Conservation (phyloP, 1,140 invertebrate genomes). For the Gryon sp. region DNA sequence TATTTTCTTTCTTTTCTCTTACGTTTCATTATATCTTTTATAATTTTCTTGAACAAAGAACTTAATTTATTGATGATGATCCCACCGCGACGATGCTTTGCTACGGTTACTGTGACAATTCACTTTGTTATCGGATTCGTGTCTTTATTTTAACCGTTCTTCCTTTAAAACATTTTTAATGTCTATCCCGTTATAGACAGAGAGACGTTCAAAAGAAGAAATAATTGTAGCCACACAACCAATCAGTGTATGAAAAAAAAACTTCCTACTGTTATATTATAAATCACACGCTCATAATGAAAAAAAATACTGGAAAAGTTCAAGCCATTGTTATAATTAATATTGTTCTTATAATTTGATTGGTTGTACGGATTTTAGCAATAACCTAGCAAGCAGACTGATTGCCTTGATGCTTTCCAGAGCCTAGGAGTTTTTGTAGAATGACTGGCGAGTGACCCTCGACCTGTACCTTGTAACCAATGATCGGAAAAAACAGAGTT, state of each 20-base stretch:
- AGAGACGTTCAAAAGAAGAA: constrained; percentile 37
- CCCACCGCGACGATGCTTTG: constrained; percentile 48
- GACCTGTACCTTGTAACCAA: constrained; percentile 55
- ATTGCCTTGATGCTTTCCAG: constrained; percentile 64
- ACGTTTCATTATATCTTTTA: no score
- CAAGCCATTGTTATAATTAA: no score
- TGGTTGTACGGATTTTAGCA: constrained; percentile 35
- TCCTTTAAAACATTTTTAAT: constrained; percentile 17
- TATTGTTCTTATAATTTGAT: constrained; percentile 28
- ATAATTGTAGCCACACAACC: constrained; percentile 24
- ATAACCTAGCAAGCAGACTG: constrained; percentile 62
- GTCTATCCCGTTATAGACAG: not conserved
- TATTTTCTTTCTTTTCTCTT: constrained; percentile 12
- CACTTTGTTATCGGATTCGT: not conserved
- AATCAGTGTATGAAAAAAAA: no score
- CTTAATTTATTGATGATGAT: constrained; percentile 44
- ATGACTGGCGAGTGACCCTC: constrained; percentile 39
- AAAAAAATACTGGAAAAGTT: not conserved
- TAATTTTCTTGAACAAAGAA: not conserved
- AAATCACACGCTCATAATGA: no score
- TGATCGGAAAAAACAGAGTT: constrained; percentile 26
- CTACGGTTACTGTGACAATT: constrained; percentile 6
- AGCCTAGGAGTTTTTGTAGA: constrained; percentile 59
- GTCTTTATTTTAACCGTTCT: constrained; percentile 22
- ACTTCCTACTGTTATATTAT: no score